Base-by-base conservation (phyloP, 2,113 vertebrate genomes). In the Oncorhynchus tshawytscha region DNA sequence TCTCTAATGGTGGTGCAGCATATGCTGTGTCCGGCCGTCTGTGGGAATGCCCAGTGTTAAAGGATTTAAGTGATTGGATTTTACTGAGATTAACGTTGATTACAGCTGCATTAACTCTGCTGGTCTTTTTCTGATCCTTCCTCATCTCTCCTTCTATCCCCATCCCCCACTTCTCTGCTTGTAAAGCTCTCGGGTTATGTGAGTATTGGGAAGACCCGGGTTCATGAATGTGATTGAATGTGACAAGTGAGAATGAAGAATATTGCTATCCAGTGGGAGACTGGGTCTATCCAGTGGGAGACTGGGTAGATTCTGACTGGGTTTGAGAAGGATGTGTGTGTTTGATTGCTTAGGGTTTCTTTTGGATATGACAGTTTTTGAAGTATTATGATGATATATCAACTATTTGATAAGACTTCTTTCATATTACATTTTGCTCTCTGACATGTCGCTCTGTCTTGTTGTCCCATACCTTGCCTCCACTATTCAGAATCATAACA, bases 41-140 rank as follows among this genome's bases (percentile, higher is more conserved):
- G 3, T 39, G n/a, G 65, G 76, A 25, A 34, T 69, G 25, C 60
- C 67, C 80, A 73, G 76, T 80, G 84, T 91, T 85, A 90, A 88
- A 77, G 86, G 81, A 16, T 91, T 92, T 89, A 91, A 89, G 84
- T 16, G 81, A 88, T 87, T 86, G 85, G 86, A 76, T 86, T 80
- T 90, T 85, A 84, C 82, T 70, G 78, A 81, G 90, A 85, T 91
- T 91, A 88, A 86, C 68, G 86, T 88, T 88, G 79, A 77, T 84
- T 69, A 78, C 62, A 72, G 72, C 60, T 73, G 70, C 74, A 70
- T 73, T 48, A 85, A 86, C 86, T 84, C 51, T 73, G 85, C 85
- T 82, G 81, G 81, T 75, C 82, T 87, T 66, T 4, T 70, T 69
- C 87, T 88, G 77, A 89, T 84, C 86, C 82, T 11, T 59, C 25